These are phyloP conservation scores for Stegana nigrithorax DNA, from an alignment of 2,888 invertebrate species.

Conservation along the genomic window DNA sequence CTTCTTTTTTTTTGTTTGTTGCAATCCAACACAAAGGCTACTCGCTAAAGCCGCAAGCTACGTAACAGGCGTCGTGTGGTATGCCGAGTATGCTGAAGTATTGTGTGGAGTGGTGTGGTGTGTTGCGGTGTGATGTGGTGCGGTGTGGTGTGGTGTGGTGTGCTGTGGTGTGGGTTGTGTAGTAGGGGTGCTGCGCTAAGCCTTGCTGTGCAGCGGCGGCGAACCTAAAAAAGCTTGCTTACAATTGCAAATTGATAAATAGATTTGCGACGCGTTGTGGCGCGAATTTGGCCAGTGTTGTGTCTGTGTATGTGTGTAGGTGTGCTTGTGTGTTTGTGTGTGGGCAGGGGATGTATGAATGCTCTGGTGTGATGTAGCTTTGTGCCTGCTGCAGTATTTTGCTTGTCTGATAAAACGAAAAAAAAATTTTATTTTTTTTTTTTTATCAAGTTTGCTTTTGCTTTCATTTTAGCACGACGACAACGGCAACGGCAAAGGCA, in stretches of 20 bases:
- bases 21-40: neutral
- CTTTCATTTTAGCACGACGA: neutral
- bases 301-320: neutral
- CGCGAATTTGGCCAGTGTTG: neutral
- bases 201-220: neutral
- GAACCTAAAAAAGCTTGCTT: slow-evolving; percentile 25
- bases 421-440: neutral
- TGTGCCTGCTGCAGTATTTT: too few species aligned
- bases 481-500: neutral
- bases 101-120: too few species aligned
- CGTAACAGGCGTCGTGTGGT: too few species aligned
- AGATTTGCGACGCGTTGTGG: slow-evolving; percentile 40
- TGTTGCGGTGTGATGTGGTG: too few species aligned
- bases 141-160: too few species aligned
- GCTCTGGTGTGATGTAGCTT: too few species aligned
- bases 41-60: too few species aligned
- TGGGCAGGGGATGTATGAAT: neutral
- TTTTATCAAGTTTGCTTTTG: neutral
- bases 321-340: too few species aligned
- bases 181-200: too few species aligned
- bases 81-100: too few species aligned
- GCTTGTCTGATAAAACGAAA: neutral
- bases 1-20: neutral
- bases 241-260: slow-evolving; percentile 56
- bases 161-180: too few species aligned